A percentile compares a stretch with the other conserved stretches of the same genome.
Evolutionary conservation across 2,888 invertebrate genomes (phyloP).

Genomic region (Theretra japonica): DNA sequence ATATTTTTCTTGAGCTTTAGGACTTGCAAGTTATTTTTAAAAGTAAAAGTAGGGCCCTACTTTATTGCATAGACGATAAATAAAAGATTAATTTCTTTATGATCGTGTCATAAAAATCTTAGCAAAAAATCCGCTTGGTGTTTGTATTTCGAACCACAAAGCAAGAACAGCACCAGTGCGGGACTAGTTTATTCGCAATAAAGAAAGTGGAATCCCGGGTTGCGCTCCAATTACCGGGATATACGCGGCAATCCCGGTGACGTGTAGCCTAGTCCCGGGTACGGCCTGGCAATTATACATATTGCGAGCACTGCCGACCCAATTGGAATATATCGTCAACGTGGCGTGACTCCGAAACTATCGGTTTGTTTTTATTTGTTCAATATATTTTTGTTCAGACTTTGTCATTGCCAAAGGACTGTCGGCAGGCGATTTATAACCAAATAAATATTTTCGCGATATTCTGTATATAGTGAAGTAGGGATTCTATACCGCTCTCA

Average conservation of each 20-base stretch:
- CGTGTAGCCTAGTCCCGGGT: conserved; percentile 73
- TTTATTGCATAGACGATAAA: not conserved
- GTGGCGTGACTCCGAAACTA: conserved; percentile 54
- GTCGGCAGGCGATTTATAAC: conserved; percentile 4
- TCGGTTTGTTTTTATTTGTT: conserved; percentile 52
- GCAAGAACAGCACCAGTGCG: conserved; percentile 75
- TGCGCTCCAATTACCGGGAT: conserved; percentile 84
- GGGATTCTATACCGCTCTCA: not conserved
- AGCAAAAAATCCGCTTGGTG: not conserved
- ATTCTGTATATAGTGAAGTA: not conserved
- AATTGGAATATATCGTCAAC: conserved; percentile 60
- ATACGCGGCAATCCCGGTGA: conserved; percentile 82
- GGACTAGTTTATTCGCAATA: conserved; percentile 83
- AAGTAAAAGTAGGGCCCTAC: too few relatives aligned
- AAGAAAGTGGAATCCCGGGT: conserved; percentile 83
- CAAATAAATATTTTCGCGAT: conserved; percentile 16
- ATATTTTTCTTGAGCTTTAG: too few relatives aligned
- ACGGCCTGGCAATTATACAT: conserved; percentile 76
- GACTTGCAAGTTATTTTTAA: too few relatives aligned
- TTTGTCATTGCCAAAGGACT: conserved; percentile 17
- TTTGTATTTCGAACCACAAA: conserved; percentile 39
- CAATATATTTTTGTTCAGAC: conserved; percentile 23
- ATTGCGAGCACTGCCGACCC: conserved; percentile 66
- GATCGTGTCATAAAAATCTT: not conserved
- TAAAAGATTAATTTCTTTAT: too few relatives aligned